Base-by-base conservation (phyloP, 1,140 invertebrate species). In the Chymomyza costata region DNA sequence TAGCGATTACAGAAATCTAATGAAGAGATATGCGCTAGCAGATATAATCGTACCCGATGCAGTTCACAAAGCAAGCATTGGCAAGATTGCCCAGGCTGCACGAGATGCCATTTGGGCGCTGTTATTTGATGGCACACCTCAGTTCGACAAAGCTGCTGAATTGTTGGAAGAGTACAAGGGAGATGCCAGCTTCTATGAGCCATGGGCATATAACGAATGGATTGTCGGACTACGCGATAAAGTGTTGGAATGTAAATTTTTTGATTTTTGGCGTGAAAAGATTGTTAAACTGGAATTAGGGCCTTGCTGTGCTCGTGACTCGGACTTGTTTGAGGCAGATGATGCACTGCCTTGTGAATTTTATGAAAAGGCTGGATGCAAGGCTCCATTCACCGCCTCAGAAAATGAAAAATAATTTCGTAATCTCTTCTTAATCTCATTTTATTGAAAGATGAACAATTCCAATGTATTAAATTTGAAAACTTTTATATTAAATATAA, bases 261-360 rank as follows among this genome's bases (percentile, higher is more conserved):
- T 80, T 1, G 55, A 67, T n/a, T 84, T 84, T 13, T 84, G 82
- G 82, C 37, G 56, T 3, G 65, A 84, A 3, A 62, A 56, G 30
- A 58, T 84, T 16, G 82, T 84, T 0, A 60, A 68, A 30, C n/a
- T 65, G 17, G 67, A 80, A 51, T 39, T 85, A 17, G 83, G 83
- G 2, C 65, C 78, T 0, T 60, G 65, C 17, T 85, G 76, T 32
- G 43, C 55, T 0, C 61, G 68, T 1, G 83, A 85, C 18, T 85
- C 81, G 0, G 83, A 84, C 35, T 71, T 51, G 40, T 83, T 66
- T 41, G 65, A 74, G 8, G 40, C 10, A 7, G 45, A 58, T 0
- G 69, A 83, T 34, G 55, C 64, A 2, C 2, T 59, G 10, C 63
- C 74, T 0, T n/a, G 55, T 21, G 68, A 65, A 7, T 85, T 82